Base-by-base conservation (phyloP, 1,140 invertebrate genomes). In the Sitophilus oryzae region DNA sequence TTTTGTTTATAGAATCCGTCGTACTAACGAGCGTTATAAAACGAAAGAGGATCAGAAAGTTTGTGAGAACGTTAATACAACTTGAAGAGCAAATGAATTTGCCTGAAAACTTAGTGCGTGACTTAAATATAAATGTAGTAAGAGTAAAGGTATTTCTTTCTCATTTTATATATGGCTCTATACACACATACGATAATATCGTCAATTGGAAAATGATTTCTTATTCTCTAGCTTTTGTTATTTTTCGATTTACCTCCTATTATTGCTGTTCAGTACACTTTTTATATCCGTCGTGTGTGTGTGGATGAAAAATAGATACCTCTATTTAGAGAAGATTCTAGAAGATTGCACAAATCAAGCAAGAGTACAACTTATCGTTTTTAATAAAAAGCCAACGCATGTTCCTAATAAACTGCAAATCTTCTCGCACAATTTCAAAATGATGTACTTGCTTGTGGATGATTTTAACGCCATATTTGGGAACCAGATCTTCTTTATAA, bases 191-290 rank as follows among this genome's bases (percentile, higher is more conserved):
- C 34, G 53, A 56, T 14, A 42, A 14, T 1, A 49, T 56, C 5
- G 37, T 18, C 10, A 48, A 56, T 23, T 56, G 53, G 53, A 20
- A 11, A 9, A 30, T 9, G 10, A 8, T 49, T 11, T 42, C 36
- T 11, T 56, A 56, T 16, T 41, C 53, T 0, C 19, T 56, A 20
- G 37, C 53, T 41, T 56, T 56, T 42, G 45, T 56, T 9, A 56
- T 56, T 15, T 56, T 48, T 25, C 44, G 53, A 11, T 42, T 56
- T 16, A 49, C 46, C 15, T 48, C 53, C 3, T 56, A 56, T 19
- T 56, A 56, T 21, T 56, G 2, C 45, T 56, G 44, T 56, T 48
- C 37, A 42, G 15, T 15, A 56, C 46, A 1, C 18, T 56, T 2
- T 56, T 56, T 18, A 42, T 56, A 6, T 42, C 5, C 11, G 41